Base-by-base conservation (phyloP, 2,113 vertebrate genomes). In the Vireo altiloquus region DNA sequence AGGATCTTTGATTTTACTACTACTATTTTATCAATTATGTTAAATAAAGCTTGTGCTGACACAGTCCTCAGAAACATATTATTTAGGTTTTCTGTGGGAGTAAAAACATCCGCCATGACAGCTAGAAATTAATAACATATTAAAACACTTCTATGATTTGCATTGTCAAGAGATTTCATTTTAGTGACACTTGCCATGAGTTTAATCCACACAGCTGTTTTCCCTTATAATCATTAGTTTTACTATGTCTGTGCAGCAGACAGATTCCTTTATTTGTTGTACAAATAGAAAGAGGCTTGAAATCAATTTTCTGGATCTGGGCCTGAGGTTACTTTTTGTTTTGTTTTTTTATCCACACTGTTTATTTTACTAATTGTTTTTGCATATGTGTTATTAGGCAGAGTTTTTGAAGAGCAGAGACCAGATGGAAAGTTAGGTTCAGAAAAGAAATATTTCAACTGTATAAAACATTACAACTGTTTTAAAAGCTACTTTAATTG, bases 351-450 rank as follows among this genome's bases (percentile, higher is more conserved):
- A 4, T 80, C 74, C 6, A 68, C 2, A 7, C 3, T 69, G 28
- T 57, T 92, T 88, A 89, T 80, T 94, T 87, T 82, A 57, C 22
- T 80, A 69, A 74, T 81, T 92, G 31, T 74, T 92, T 81, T 69
- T 84, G 28, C 23, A 10, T 53, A 65, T 56, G 9, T 74, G 7
- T 44, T 79, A 76, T 63, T 47, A 81, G 18, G 28, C 13, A 87
- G 39, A 7, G 42, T 74, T 92, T 86, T 11, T 52, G 24, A 86
- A 64, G 6, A 81, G 6, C 52, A 75, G 16, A 64, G 22, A 86
- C 57, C 47, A 90, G 50, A 90, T 23, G 42, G 64, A 54, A 78
- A 87, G 7, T 53, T 47, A 74, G 6, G 5, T 66, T 78, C 42
- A 78, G n/a, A 81, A 92, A 89, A 81, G 0, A 78, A 87, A 25